Percentiles rank a stretch among this genome's conserved stretches.
Conservation (phyloP, 2,888 invertebrate species). For the Sialis fuliginosa region DNA sequence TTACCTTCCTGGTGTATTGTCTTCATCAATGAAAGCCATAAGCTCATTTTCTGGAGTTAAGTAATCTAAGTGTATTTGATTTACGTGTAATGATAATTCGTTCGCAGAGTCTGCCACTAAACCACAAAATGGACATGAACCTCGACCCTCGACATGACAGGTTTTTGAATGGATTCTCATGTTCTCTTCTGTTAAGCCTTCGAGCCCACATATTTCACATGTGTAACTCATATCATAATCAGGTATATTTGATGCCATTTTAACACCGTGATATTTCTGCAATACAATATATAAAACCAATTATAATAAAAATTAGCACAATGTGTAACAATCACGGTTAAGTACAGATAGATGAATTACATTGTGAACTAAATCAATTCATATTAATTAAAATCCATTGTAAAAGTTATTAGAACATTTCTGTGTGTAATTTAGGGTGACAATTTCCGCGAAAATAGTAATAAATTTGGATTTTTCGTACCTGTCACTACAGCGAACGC, state of each 20-base stretch:
- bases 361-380: too few relatives aligned
- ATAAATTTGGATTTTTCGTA: background rate
- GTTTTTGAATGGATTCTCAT: conserved; percentile 63
- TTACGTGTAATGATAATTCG: conserved; percentile 62
- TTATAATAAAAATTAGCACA: too few relatives aligned
- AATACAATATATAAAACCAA: too few relatives aligned
- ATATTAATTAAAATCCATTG: too few relatives aligned
- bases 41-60: conserved; percentile 62
- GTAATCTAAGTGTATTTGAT: conserved; percentile 69
- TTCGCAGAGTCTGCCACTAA: conserved; percentile 52
- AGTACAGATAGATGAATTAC: too few relatives aligned
- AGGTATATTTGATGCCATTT: conserved; percentile 34
- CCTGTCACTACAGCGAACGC: conserved; percentile 1
- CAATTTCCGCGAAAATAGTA: background rate
- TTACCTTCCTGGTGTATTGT: conserved; percentile 35
- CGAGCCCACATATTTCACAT: conserved; percentile 75
- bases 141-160: conserved; percentile 60
- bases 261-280: background rate
- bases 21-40: conserved; percentile 61
- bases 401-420: too few relatives aligned
- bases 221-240: conserved; percentile 41
- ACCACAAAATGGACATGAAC: conserved; percentile 70
- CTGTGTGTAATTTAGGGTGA: too few relatives aligned
- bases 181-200: conserved; percentile 59
- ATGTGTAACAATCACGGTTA: too few relatives aligned